Base-by-base conservation (phyloP, 30 jellyfish, hydroid and myxozoan species). In the Turritopsis rubra region DNA sequence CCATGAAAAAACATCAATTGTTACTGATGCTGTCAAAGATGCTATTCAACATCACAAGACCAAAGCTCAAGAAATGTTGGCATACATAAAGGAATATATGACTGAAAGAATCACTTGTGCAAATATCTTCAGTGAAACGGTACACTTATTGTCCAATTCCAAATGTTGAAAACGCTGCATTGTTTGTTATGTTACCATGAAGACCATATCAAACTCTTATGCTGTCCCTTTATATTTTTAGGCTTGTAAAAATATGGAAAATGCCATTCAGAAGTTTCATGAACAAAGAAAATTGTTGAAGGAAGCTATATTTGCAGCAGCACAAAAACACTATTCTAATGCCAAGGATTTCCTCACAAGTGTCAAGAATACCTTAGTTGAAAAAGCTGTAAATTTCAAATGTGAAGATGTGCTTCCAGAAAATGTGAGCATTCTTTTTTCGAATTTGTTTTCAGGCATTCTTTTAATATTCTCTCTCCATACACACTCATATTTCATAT, bases 351-450 rank as follows among this genome's bases (percentile, higher is more conserved):
- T 82, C 16, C 21, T 71, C 53, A 4, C 18, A 7, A 26, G 21
- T 29, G 88, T 82, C 73, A 26, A 66, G 29, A 54, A 82, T 8
- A 66, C 70, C 4, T 16, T 82, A 21, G 83, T 82, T 21, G 88
- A 82, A 5, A 82, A 66, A 29, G 88, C 85, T 23, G 41, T 29
- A 8, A 71, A 82, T 28, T 82, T 82, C 31, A 20, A 71, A 66
- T 82, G 88, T 41, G 71, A 54, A n/a, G 88, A 82, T 66, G 83
- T 82, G 28, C 25, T 82, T 16, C 21, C 88, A 17, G 74, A 41
- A 22, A 71, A 71, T 1, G 88, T 82, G 66, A 80, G 81, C n/a
- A n/a, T n/a, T n/a, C n/a, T n/a, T n/a, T n/a, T n/a, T n/a, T n/a
- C n/a, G 60, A 3, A 41, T 41, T 41, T 41, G 60, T 13, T 41